Evolutionary conservation across 2,888 invertebrate genomes (phyloP), one percentile per base, ranked within the genome.

Genomic region (Trissonchulus latispiculum): DNA sequence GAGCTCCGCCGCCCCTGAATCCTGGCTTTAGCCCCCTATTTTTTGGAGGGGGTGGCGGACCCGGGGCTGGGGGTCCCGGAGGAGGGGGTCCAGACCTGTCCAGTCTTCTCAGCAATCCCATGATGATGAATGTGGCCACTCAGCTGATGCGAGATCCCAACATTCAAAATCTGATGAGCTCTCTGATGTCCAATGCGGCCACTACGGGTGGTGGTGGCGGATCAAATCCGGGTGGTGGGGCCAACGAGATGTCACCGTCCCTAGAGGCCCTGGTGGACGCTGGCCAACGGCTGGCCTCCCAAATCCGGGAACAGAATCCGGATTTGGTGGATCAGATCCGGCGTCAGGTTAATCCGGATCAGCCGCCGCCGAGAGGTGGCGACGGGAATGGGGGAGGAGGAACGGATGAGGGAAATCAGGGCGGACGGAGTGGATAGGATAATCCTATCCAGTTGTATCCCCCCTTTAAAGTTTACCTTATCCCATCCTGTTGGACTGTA

Each of bases 131-230:
- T 79, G 91, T 93, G 90, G 92, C 92, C 1, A 88, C 90, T 2
- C 90, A 90, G 81, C 89, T 93, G 89, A 87, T 93, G 78, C 86
- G 88, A n/a, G 90, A 93, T 84, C 92, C 92, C 23, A 88, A 88
- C 77, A 90, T 93, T 88, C 90, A 90, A 81, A 89, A 89, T 81
- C 87, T 91, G 3, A 68, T 68, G 69, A 36, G 36, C 8, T 68
- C 69, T 3, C 2, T 68, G 36, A 68, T 68, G 69, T n/a, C 33
- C 33, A 68, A 33, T 33, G 69, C 36, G 3, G 28, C 69, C 15
- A 2, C 2, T 15, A 2, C 2, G 33, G 3, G 35, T 35, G 69
- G 69, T 23, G 69, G 69, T 2, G n/a, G 2, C 28, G 69, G 8
- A 8, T 18, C 8, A 8, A 35, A 35, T 64, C 23, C 59, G 28